phyloP scores from a whole-genome alignment of 2,888 invertebrate species.

The Sceliomorpha sp. region DNA sequence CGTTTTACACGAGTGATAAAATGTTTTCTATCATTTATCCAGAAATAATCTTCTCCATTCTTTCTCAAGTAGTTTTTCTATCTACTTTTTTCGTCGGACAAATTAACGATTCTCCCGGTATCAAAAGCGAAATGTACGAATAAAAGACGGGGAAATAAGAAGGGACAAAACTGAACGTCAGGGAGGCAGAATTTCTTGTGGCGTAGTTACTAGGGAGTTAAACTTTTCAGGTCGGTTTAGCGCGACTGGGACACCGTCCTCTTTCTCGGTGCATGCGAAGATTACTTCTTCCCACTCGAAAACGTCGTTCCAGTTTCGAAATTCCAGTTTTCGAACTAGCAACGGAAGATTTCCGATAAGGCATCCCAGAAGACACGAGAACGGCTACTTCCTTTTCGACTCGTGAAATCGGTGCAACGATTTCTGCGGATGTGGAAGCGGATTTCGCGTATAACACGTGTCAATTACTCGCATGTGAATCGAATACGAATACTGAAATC shows the following conservation, averaged over 20 bases:
- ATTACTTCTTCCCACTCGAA: constrained; percentile 50
- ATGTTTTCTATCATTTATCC: too few relatives aligned
- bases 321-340: constrained; percentile 38
- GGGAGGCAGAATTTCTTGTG: constrained; percentile 36
- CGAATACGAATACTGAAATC: too few relatives aligned
- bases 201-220: constrained; percentile 60
- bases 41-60: constrained; percentile 14
- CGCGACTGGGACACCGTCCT: constrained; percentile 61
- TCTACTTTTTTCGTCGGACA: constrained; percentile 30
- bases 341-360: constrained; percentile 43
- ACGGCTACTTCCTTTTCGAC: constrained; percentile 6
- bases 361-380: constrained; percentile 8
- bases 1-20: too few relatives aligned
- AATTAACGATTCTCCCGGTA: constrained; percentile 54
- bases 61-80: constrained; percentile 4
- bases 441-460: constrained; percentile 11
- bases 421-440: constrained; percentile 14
- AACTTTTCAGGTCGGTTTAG: constrained; percentile 64
- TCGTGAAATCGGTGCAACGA: constrained; percentile 23
- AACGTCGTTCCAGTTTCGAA: constrained; percentile 43
- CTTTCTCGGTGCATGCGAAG: constrained; percentile 27
- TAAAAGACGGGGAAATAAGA: constrained; percentile 2
- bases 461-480: constrained; percentile 2
- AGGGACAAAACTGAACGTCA: too few relatives aligned
- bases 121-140: constrained; percentile 22